These are phyloP conservation scores for Protonemura montana DNA, from an alignment of 2,888 invertebrate genomes.

Conservation along the genomic window DNA sequence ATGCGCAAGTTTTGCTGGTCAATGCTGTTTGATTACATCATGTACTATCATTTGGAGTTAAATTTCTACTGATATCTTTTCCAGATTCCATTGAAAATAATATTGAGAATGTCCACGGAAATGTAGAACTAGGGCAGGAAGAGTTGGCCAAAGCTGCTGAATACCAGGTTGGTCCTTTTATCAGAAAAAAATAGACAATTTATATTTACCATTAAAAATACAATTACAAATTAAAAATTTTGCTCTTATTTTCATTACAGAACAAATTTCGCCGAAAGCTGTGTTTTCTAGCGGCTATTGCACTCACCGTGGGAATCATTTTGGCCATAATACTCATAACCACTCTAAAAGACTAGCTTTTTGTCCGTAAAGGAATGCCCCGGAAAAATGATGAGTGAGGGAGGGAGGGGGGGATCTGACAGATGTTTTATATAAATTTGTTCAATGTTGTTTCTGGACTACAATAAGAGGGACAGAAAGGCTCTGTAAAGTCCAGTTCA, in stretches of 20 bases:
- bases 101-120: conserved; percentile 76
- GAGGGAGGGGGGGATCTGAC: too few relatives aligned
- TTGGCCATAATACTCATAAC: conserved; percentile 72
- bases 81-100: conserved; percentile 84
- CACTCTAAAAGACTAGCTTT: conserved; percentile 47
- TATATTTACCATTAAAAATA: conserved; percentile 46
- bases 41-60: not conserved
- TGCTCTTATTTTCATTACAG: conserved; percentile 50
- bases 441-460: too few relatives aligned
- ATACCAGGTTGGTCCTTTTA: conserved; percentile 67
- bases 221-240: too few relatives aligned
- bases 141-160: conserved; percentile 83
- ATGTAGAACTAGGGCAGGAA: conserved; percentile 80
- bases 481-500: too few relatives aligned
- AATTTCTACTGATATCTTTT: conserved; percentile 50
- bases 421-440: too few relatives aligned
- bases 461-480: too few relatives aligned
- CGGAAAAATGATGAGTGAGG: too few relatives aligned
- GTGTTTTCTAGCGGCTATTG: conserved; percentile 73
- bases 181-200: not conserved
- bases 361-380: too few relatives aligned
- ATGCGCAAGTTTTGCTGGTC: not conserved
- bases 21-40: too few relatives aligned
- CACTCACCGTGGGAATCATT: conserved; percentile 70
- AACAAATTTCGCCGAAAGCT: conserved; percentile 75